A percentile compares a stretch with the other conserved stretches of the same genome.
Evolutionary conservation across 1,140 invertebrate species (phyloP).

Genomic region (Conopomorpha cramerella): DNA sequence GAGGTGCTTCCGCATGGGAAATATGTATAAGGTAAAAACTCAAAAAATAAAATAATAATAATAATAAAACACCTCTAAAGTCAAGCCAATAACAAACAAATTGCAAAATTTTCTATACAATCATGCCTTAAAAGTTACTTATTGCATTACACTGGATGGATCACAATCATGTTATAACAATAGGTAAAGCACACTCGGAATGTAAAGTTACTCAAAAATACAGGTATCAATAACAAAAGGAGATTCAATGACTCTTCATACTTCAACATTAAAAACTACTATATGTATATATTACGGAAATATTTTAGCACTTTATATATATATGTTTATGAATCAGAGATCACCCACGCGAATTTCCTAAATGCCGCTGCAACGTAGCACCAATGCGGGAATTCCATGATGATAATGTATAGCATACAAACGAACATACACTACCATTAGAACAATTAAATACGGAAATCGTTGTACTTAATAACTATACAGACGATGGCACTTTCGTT

Average conservation of each 20-base stretch:
- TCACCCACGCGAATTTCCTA: slow-evolving; percentile 25
- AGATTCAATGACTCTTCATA: neutral
- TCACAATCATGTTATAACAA: slow-evolving; percentile 52
- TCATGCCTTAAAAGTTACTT: slow-evolving; percentile 49
- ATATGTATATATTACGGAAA: slow-evolving; percentile 38
- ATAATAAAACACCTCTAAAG: no score
- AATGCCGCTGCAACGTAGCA: slow-evolving; percentile 32
- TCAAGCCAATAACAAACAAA: no score
- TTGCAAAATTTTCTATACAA: no score
- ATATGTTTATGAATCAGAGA: slow-evolving; percentile 43
- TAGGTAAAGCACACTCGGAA: slow-evolving; percentile 55
- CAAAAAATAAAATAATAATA: no score
- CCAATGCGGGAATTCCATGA: slow-evolving; percentile 13
- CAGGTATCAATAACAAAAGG: slow-evolving; percentile 49
- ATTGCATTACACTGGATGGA: slow-evolving; percentile 45
- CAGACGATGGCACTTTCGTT: slow-evolving; percentile 54
- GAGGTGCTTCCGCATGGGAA: no score
- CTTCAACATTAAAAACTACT: slow-evolving; percentile 25
- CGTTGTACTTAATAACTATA: slow-evolving; percentile 49
- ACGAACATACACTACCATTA: no score
- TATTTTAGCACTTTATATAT: slow-evolving; percentile 38
- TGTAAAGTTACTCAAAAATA: slow-evolving; percentile 43
- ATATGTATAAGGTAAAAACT: no score
- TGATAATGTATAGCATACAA: no score
- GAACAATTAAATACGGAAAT: slow-evolving; percentile 35